phyloP scores from a whole-genome alignment of 2,113 vertebrate species.

The Triplophysa tibetana region DNA sequence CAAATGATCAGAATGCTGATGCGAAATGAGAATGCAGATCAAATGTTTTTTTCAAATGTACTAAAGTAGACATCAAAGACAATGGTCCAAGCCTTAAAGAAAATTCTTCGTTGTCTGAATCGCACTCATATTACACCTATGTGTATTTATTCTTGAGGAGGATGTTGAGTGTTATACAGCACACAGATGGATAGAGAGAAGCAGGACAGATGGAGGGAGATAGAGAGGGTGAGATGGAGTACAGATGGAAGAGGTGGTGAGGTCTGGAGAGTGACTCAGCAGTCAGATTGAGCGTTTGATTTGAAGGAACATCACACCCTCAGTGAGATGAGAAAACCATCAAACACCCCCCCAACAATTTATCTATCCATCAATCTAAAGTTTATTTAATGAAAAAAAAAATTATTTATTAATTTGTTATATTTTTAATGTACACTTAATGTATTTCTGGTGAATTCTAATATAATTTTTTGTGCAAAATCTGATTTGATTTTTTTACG shows the following conservation, averaged over 20 bases:
- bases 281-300: conserved; percentile 49
- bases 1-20: conserved; percentile 9
- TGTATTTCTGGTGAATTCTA: no score
- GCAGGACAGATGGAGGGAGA: conserved; percentile 47
- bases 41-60: no score
- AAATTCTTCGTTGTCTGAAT: no score
- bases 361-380: no score
- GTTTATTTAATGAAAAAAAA: no score
- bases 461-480: no score
- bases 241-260: conserved; percentile 32
- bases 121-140: no score
- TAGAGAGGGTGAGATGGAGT: conserved; percentile 24
- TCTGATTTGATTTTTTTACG: no score
- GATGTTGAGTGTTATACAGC: conserved; percentile 15
- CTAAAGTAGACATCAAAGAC: no score
- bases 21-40: conserved; percentile 59
- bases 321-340: conserved; percentile 48
- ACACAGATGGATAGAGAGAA: conserved; percentile 14
- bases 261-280: conserved; percentile 46
- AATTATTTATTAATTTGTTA: no score
- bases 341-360: background rate
- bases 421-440: no score
- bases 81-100: no score
- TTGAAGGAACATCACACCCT: conserved; percentile 57
- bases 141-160: background rate